Conservation (phyloP, 2,113 vertebrate genomes). For the Perca schrenkii region DNA sequence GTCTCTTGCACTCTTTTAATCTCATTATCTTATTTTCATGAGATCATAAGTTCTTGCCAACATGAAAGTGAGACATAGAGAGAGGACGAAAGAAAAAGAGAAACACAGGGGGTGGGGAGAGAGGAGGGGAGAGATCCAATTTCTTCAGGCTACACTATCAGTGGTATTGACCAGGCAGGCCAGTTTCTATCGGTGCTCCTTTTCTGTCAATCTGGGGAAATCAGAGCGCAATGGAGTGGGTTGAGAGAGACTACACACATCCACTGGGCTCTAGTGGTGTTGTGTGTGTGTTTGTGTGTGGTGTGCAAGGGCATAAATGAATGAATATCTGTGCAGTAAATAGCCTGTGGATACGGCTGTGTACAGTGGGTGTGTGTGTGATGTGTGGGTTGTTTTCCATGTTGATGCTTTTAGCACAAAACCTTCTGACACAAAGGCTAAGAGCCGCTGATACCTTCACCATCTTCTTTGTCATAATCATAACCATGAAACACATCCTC, state of each 20-base stretch:
- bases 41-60: conserved; percentile 11
- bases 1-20: conserved; percentile 22
- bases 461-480: conserved; percentile 63
- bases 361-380: conserved; percentile 55
- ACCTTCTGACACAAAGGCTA: conserved; percentile 65
- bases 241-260: conserved; percentile 50
- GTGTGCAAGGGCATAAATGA: conserved; percentile 62
- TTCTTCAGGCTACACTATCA: conserved; percentile 75
- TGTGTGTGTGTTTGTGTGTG: conserved; percentile 32
- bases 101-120: conserved; percentile 1
- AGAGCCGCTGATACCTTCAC: conserved; percentile 45
- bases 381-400: conserved; percentile 75
- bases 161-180: conserved; percentile 76
- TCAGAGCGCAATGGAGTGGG: conserved; percentile 74
- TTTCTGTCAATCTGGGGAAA: conserved; percentile 83
- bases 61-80: conserved; percentile 29
- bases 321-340: conserved; percentile 71
- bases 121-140: conserved; percentile 68
- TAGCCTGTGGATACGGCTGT: conserved; percentile 72
- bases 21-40: conserved; percentile 37
- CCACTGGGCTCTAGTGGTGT: conserved; percentile 19
- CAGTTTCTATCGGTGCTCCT: conserved; percentile 73
- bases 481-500: conserved; percentile 56
- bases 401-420: conserved; percentile 74
- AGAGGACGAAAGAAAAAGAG: conserved; percentile 14